Base-by-base conservation (phyloP, 37 sponge, comb jelly and placozoan genomes). In the Bolinopsis microptera region DNA sequence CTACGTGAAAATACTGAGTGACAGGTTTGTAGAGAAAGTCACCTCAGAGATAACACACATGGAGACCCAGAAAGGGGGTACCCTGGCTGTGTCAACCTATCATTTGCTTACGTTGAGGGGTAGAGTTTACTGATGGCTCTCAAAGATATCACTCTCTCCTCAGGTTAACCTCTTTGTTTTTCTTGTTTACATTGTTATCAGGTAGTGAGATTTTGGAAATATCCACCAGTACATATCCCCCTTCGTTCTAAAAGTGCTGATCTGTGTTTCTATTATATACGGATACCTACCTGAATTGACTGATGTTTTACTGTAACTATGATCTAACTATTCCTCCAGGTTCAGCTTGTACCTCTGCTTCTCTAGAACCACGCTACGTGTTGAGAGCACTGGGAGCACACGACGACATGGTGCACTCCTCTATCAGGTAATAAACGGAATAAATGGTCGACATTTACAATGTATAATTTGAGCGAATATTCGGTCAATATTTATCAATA, bases 91-190 rank as follows among this genome's bases (percentile, higher is more conserved):
- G 96, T 99, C 40, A 99, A 99, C 94, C 93, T 97, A 21, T 97
- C 98, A 0, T 99, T 99, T 94, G 98, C 99, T 0, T 99, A 92
- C 88, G 97, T 99, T 68, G 99, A 99, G 94, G 95, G 99, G 68
- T 98, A 99, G 94, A 99, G 99, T 83, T 74, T 99, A 82, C 94
- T 99, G 69, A 99, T 99, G 99, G 98, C 96, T 5, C 93, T 99
- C 94, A 99, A 99, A 69, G 96, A 97, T 83, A 92, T 99, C 8
- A 98, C 99, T 0, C 95, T 99, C 26, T 99, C 99, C 0, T 99
- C 99, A 26, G 99, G 99, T 83, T 96, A 95, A 97, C n/a, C n/a
- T n/a, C n/a, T n/a, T n/a, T n/a, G n/a, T n/a, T n/a, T n/a, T n/a
- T n/a, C n/a, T n/a, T n/a, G n/a, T n/a, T n/a, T n/a, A n/a, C n/a